Evolutionary conservation across 35 echinoderm and acorn worm species (phyloP).

Genomic region (Heliocidaris tuberculata): DNA sequence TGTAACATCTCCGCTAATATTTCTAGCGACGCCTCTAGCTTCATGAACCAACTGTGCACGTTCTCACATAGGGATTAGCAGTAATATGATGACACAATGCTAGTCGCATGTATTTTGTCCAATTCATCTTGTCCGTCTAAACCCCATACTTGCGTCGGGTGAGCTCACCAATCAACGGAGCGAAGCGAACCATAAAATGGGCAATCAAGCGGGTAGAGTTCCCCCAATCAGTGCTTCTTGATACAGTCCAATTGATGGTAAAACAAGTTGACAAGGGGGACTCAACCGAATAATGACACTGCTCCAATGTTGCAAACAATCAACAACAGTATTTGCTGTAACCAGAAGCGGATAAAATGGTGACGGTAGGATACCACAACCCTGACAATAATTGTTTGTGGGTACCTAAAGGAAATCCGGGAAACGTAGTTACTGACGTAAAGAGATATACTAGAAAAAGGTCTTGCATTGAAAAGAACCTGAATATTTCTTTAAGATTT

Average conservation of each 20-base stretch:
- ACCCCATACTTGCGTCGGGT: neutral
- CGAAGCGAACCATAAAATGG: neutral
- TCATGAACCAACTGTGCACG: neutral
- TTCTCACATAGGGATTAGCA: neutral
- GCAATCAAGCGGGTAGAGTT: neutral
- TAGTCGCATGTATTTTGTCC: neutral
- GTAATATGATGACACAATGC: conserved; percentile 11
- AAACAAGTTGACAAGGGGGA: neutral
- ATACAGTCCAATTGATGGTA: neutral
- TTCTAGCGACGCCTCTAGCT: neutral
- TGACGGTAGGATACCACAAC: neutral
- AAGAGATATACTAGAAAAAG: too few relatives aligned
- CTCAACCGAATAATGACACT: neutral
- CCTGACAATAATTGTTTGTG: too few relatives aligned
- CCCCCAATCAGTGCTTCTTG: neutral
- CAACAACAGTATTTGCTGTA: neutral
- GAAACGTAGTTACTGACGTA: too few relatives aligned
- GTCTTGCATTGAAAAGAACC: too few relatives aligned
- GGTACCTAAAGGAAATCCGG: too few relatives aligned
- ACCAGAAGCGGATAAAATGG: neutral
- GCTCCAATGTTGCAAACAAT: neutral
- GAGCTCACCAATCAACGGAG: neutral
- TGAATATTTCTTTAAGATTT: too few relatives aligned
- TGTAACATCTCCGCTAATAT: too few relatives aligned
- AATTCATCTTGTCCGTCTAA: neutral